Percentiles rank a stretch among this genome's conserved stretches.
These are phyloP conservation scores for Etia nguti DNA, from an alignment of 2,113 vertebrate genomes.

Conservation along the genomic window DNA sequence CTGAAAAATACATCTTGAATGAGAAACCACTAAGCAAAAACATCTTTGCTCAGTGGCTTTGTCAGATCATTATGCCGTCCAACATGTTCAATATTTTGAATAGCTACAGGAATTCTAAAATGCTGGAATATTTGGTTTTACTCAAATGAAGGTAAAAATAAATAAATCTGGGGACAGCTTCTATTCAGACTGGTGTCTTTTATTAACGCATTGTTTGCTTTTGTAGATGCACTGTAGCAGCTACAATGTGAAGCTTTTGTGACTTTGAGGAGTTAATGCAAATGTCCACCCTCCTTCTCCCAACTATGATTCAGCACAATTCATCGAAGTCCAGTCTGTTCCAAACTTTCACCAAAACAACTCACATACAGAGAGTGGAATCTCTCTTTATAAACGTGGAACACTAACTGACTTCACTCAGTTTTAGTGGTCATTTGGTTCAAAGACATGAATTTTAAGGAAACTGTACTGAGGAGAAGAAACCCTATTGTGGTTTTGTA, in stretches of 20 bases:
- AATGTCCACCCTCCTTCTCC: neutral
- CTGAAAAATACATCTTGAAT: neutral
- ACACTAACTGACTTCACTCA: neutral
- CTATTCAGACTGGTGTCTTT: neutral
- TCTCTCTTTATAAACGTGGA: neutral
- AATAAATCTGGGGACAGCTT: neutral
- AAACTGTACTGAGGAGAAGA: accelerated
- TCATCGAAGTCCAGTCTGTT: neutral
- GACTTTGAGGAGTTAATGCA: neutral
- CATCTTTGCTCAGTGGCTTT: neutral
- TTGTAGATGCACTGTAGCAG: neutral
- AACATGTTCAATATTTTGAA: neutral
- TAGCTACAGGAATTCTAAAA: neutral
- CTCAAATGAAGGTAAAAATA: neutral
- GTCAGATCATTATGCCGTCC: neutral
- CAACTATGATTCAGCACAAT: neutral
- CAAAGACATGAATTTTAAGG: neutral
- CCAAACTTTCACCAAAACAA: neutral
- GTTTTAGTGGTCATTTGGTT: neutral
- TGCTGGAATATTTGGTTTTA: neutral
- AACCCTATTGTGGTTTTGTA: neutral
- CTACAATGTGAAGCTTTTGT: neutral
- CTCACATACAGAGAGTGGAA: neutral
- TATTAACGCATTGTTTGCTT: neutral
- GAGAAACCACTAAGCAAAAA: neutral